Percentiles rank a stretch among this genome's conserved stretches.
Conservation (phyloP, 2,113 vertebrate genomes). For the Muscicapa adusta region DNA sequence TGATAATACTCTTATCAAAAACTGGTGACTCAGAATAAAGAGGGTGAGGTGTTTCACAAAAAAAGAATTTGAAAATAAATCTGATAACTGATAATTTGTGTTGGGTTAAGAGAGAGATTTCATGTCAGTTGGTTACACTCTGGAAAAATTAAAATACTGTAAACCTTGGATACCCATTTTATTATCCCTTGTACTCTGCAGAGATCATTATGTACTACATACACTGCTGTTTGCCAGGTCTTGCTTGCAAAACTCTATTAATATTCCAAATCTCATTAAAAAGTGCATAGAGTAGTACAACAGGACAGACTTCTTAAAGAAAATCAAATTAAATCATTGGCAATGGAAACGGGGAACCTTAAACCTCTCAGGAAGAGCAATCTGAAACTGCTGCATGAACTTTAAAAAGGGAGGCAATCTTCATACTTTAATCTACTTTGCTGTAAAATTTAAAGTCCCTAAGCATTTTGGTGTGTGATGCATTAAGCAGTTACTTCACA, state of each 20-base stretch:
- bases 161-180: background rate
- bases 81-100: background rate
- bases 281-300: background rate
- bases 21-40: background rate
- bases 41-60: background rate
- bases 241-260: constrained; percentile 1
- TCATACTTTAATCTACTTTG: background rate
- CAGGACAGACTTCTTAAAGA: background rate
- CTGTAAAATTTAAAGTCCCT: background rate
- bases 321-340: background rate
- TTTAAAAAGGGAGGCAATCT: background rate
- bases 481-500: background rate
- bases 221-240: background rate
- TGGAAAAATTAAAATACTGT: background rate
- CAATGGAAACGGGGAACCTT: background rate
- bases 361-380: background rate
- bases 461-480: background rate
- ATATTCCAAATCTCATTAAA: constrained; percentile 20
- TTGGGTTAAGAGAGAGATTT: background rate
- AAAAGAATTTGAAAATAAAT: background rate
- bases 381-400: background rate
- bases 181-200: background rate
- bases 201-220: constrained; percentile 18
- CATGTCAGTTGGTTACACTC: background rate
- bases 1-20: background rate